These are phyloP conservation scores for Spizella passerina DNA, from an alignment of 2,797 vertebrate species.

Conservation along the genomic window DNA sequence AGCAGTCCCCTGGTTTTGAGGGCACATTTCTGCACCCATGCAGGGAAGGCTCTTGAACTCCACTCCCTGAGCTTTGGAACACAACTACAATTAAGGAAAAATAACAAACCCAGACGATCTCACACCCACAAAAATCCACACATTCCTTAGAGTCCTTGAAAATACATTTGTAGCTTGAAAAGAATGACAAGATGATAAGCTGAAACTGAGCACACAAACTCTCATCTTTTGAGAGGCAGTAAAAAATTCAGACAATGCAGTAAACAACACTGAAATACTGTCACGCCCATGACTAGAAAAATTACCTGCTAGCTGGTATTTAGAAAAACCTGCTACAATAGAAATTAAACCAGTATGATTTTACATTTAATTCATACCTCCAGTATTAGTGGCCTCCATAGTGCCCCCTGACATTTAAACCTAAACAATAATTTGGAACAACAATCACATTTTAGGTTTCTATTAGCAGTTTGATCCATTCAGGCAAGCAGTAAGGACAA, in stretches of 20 bases:
- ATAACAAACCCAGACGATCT: neutral
- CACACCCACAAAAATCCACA: neutral
- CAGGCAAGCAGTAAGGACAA: neutral
- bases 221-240: neutral
- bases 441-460: neutral
- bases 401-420: neutral
- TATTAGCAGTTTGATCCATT: neutral
- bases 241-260: neutral
- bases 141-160: neutral
- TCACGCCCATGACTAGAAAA: neutral
- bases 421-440: neutral
- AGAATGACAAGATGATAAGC: neutral
- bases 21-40: neutral
- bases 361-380: neutral
- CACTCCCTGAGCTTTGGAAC: neutral
- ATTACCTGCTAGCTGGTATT: neutral
- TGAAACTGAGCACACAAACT: neutral
- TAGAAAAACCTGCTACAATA: neutral
- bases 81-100: neutral
- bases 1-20: neutral
- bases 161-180: neutral
- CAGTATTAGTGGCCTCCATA: neutral
- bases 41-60: neutral
- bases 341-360: neutral
- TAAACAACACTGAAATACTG: neutral